A percentile compares a stretch with the other conserved stretches of the same genome.
Conservation (phyloP, 2,888 invertebrate genomes). For the Tipula unca region DNA sequence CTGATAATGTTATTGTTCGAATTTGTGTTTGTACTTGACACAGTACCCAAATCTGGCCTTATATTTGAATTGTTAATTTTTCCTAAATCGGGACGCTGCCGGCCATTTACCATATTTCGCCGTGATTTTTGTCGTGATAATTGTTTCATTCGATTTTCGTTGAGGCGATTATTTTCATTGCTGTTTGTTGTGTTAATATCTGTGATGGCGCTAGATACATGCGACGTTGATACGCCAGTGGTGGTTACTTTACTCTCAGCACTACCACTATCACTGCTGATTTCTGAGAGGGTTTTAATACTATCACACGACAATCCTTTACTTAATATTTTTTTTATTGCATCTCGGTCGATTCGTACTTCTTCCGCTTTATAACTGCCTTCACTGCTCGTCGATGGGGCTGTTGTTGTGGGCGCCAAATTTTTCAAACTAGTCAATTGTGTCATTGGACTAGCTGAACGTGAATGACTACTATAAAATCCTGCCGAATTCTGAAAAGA, state of each 20-base stretch:
- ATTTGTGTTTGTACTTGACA: constrained; percentile 25
- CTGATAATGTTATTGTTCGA: constrained; percentile 20
- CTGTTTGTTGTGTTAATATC: not conserved
- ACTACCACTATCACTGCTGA: constrained; percentile 29
- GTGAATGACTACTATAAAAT: constrained; percentile 39
- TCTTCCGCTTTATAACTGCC: constrained; percentile 32
- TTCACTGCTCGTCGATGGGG: constrained; percentile 31
- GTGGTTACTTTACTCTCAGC: not conserved
- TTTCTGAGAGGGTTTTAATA: constrained; percentile 25
- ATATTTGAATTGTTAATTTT: constrained; percentile 42
- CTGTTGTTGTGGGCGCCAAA: constrained; percentile 34
- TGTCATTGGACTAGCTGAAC: constrained; percentile 69
- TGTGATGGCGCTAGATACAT: not conserved
- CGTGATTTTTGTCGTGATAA: constrained; percentile 47
- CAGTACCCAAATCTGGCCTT: constrained; percentile 35
- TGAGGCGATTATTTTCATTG: constrained; percentile 42
- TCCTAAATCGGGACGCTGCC: constrained; percentile 52
- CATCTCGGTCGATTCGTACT: constrained; percentile 43
- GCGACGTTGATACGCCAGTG: not conserved
- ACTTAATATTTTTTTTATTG: constrained; percentile 36
- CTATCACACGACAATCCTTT: constrained; percentile 31
- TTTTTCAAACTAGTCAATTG: constrained; percentile 66
- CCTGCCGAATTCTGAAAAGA: constrained; percentile 46
- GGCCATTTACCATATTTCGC: constrained; percentile 44
- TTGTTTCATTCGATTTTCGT: constrained; percentile 42